Base-by-base conservation (phyloP, 2,888 invertebrate species). In the Trachelus stipa region DNA sequence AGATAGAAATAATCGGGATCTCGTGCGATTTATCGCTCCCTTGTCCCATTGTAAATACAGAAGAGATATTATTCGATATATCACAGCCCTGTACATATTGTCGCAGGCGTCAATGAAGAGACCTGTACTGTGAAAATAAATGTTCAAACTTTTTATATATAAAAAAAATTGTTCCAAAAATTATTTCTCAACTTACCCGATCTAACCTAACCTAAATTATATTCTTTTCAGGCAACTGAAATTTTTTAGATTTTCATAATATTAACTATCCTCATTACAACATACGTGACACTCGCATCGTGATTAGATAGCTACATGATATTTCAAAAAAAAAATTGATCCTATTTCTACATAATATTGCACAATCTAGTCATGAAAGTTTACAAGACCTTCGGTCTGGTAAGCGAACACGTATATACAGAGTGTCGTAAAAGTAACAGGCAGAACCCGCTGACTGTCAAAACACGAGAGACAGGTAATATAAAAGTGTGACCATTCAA, bases 371-470 rank as follows among this genome's bases (percentile, higher is more conserved):
- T 56, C 9, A 56, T 9, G 56, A 56, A 56, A 56, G 56, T 56
- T 9, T 56, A 1, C 23, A 56, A 23, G 56, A 56, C 56, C 23
- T 40, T 40, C 56, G 23, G 6, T 56, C 9, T 23, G 23, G 56
- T 23, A 9, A 6, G 9, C 56, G 23, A 23, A 56, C 2, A 2
- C 4, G 2, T 56, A 56, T 56, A 56, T 56, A 56, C 23, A 23
- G 6, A 23, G 23, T 56, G 56, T 87, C 86, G 83, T 89, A 88
- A 88, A 89, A 87, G 83, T 89, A 88, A 90, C 84, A 88, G 83
- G 85, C 88, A 88, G 85, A 90, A 89, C 89, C 90, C 90, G 86
- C 88, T 80, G 88, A 84, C 86, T 90, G 90, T 90, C 90, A 90
- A 90, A 90, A 90, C 90, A 90, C 69, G 37, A 74, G 79, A 56